Evolutionary conservation across 2,888 invertebrate genomes (phyloP), one percentile per base, ranked within the genome.

Genomic region (Drosophila ochracea): DNA sequence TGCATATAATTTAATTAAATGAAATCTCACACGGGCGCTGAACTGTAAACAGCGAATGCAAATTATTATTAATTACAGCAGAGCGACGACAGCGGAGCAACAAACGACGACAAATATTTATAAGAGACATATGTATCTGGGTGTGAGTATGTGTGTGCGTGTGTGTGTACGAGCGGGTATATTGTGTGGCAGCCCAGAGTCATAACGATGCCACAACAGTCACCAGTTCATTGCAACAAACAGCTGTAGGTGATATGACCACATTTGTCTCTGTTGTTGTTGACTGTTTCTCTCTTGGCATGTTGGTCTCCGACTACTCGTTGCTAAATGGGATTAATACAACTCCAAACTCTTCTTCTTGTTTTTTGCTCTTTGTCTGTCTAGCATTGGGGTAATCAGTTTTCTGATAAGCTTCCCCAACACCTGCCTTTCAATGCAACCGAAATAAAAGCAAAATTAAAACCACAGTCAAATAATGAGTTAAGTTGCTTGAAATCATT

Each of bases 41-140:
- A 89, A 83, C 90, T 90, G 83, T 89, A 89, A 85, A 85, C 83
- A 74, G 86, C 83, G 81, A 90, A 90, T 89, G 90, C 90, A 90
- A 90, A 85, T 85, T 85, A 85, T 85, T 85, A 85, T 89, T 85
- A 85, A 85, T 85, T 85, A 90, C 86, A 68, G 64, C 67, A 66
- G 61, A 76, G 80, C 78, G 80, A 73, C 88, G 80, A 85, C 73
- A 82, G 72, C 80, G 66, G 64, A 80, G 80, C 68, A 80, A 69
- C 76, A 80, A 80, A 76, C 61, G 67, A 63, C 82, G 70, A 74
- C 70, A 82, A 88, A 88, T 90, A 85, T 79, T 84, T 72, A 75
- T 79, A 69, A 39, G 76, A 47, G 69, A 62, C 76, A 76, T 76
- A 70, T 80, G 78, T 64, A 55, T 71, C 31, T 50, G n/a, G 43